Percentiles rank a stretch among this genome's conserved stretches.
Conservation (phyloP, 2,888 invertebrate species). For the Trichogramma evanescens region DNA sequence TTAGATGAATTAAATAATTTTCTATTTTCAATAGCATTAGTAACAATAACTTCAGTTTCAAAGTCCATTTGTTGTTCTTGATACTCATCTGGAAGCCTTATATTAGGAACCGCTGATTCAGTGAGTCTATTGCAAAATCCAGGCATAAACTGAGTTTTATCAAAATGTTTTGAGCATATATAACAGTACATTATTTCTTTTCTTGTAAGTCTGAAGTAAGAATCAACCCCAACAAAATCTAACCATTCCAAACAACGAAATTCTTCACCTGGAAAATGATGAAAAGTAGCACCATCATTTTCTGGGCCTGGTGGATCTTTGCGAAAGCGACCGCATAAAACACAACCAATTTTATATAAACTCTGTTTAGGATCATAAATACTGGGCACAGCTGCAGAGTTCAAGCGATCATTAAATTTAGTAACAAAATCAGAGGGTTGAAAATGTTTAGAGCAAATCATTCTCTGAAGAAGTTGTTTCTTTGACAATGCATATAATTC, state of each 20-base stretch:
- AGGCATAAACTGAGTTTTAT: conserved; percentile 36
- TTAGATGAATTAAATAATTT: conserved; percentile 20
- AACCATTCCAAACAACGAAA: conserved; percentile 44
- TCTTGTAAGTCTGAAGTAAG: conserved; percentile 42
- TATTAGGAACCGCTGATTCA: conserved; percentile 40
- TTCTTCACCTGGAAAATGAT: conserved; percentile 45
- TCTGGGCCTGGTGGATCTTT: conserved; percentile 35
- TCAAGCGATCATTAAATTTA: conserved; percentile 41
- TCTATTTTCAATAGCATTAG: not conserved
- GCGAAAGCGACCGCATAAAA: conserved; percentile 37
- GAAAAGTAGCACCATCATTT: conserved; percentile 40
- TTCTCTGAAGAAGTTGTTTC: conserved; percentile 42
- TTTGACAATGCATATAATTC: conserved; percentile 43
- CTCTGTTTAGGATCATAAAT: conserved; percentile 44
- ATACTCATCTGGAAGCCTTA: conserved; percentile 31
- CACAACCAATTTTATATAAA: conserved; percentile 42
- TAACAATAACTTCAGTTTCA: not conserved
- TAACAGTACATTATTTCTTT: conserved; percentile 45
- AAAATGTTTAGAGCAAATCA: conserved; percentile 45
- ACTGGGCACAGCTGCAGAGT: conserved; percentile 38
- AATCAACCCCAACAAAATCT: conserved; percentile 44
- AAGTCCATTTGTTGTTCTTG: conserved; percentile 11
- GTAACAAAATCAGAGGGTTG: conserved; percentile 38
- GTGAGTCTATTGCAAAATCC: conserved; percentile 35
- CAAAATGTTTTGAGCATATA: conserved; percentile 44